A percentile compares a stretch with the other conserved stretches of the same genome.
phyloP scores from a whole-genome alignment of 1,140 invertebrate genomes.

The Dendrolimus punctatus region DNA sequence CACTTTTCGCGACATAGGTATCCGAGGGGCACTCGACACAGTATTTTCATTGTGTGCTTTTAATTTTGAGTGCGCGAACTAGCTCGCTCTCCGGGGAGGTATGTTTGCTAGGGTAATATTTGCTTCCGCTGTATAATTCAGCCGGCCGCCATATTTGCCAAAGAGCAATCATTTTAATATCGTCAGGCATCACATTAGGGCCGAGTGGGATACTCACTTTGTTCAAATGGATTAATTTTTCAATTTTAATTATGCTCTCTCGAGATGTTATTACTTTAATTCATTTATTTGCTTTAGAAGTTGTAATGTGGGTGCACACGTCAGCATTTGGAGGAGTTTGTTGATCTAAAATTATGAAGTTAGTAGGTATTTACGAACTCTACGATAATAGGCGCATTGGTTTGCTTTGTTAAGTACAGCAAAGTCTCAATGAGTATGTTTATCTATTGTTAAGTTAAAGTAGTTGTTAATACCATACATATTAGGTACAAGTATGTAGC shows the following conservation, averaged over 20 bases:
- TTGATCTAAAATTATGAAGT: too few species aligned
- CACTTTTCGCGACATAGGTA: constrained; percentile 67
- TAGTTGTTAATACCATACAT: too few species aligned
- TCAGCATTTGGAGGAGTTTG: too few species aligned
- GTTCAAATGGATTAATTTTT: constrained; percentile 62
- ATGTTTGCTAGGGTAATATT: constrained; percentile 78
- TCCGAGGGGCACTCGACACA: constrained; percentile 49
- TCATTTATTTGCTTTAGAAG: constrained; percentile 2
- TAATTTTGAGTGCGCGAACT: constrained; percentile 74
- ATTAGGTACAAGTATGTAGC: too few species aligned
- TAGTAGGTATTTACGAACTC: too few species aligned
- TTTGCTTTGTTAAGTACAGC: too few species aligned
- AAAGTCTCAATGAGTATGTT: too few species aligned
- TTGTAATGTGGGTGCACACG: not conserved
- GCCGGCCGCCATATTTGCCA: constrained; percentile 76
- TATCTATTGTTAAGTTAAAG: too few species aligned
- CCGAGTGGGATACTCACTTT: constrained; percentile 56
- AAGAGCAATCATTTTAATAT: constrained; percentile 79
- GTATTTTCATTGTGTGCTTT: constrained; percentile 74
- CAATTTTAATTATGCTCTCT: constrained; percentile 47
- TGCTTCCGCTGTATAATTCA: constrained; percentile 78
- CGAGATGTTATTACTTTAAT: not conserved
- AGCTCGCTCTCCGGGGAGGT: constrained; percentile 71
- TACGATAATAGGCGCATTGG: too few species aligned
- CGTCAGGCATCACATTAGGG: constrained; percentile 68